A percentile compares a stretch with the other conserved stretches of the same genome.
These are phyloP conservation scores for Diarsia dahlii DNA, from an alignment of 2,888 invertebrate genomes.

Conservation along the genomic window DNA sequence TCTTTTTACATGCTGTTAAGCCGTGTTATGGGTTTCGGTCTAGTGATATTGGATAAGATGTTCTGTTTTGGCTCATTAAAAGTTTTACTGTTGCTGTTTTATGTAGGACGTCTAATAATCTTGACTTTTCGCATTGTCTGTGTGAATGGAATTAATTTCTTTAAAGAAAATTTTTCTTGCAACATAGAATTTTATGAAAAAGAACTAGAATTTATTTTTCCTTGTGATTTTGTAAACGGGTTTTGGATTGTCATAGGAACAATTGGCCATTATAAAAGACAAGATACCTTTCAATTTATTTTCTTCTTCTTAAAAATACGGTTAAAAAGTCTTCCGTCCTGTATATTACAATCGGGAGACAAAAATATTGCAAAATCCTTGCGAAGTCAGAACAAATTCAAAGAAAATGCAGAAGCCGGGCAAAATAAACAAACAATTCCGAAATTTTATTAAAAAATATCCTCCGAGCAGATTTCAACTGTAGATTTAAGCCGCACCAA, in stretches of 20 bases:
- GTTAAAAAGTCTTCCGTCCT: neutral
- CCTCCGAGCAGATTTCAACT: constrained; percentile 3
- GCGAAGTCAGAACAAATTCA: neutral
- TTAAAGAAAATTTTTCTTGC: too few relatives aligned
- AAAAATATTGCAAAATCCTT: neutral
- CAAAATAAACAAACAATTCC: constrained; percentile 9
- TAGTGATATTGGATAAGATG: constrained; percentile 53
- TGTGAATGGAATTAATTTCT: neutral
- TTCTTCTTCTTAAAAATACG: neutral
- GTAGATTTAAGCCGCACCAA: constrained; percentile 38
- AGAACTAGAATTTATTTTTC: too few relatives aligned
- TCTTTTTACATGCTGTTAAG: constrained; percentile 59
- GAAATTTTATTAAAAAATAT: constrained; percentile 33
- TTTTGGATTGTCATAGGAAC: too few relatives aligned
- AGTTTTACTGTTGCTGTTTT: constrained; percentile 16
- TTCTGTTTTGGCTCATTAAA: constrained; percentile 55
- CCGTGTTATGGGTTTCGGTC: constrained; percentile 50
- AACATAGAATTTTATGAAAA: too few relatives aligned
- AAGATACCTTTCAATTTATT: neutral
- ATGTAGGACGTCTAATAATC: neutral
- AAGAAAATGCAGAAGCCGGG: neutral
- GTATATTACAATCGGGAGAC: neutral
- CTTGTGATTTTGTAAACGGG: too few relatives aligned
- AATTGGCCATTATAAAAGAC: neutral
- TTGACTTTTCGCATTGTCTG: neutral